phyloP scores from a whole-genome alignment of 2,888 invertebrate genomes.

The Elgonia sp. region DNA sequence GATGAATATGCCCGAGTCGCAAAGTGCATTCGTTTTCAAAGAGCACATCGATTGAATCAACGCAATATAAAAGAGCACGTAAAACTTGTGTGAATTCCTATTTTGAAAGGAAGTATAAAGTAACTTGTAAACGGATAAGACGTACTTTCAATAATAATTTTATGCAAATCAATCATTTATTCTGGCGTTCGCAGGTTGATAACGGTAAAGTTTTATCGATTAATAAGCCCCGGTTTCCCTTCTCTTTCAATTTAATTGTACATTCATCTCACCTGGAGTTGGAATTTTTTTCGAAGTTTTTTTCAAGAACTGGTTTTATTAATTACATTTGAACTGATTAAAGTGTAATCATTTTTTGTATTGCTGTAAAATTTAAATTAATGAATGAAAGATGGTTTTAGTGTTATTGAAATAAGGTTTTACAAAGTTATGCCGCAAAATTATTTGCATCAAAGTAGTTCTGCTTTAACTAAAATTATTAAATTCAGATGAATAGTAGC shows the following conservation, averaged over 20 bases:
- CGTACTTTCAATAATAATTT: slow-evolving; percentile 11
- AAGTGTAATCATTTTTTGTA: neutral
- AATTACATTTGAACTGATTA: neutral
- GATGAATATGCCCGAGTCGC: slow-evolving; percentile 8
- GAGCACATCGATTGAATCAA: slow-evolving; percentile 5
- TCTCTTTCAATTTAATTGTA: slow-evolving; percentile 25
- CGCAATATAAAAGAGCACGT: neutral
- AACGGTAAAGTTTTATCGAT: slow-evolving; percentile 53
- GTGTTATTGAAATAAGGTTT: neutral
- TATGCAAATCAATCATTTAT: slow-evolving; percentile 57
- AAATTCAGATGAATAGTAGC: slow-evolving; percentile 57
- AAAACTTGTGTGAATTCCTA: slow-evolving; percentile 15
- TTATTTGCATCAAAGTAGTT: slow-evolving; percentile 17
- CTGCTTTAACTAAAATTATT: slow-evolving; percentile 57
- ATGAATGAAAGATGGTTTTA: too few species aligned
- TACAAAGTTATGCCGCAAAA: neutral
- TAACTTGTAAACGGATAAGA: neutral
- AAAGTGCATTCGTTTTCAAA: slow-evolving; percentile 29
- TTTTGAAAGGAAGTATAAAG: slow-evolving; percentile 1
- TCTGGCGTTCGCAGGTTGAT: neutral
- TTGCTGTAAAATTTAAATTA: neutral
- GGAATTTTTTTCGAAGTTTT: neutral
- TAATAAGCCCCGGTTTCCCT: slow-evolving; percentile 36
- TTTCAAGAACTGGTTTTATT: neutral
- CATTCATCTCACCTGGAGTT: neutral